phyloP scores from a whole-genome alignment of 2,888 invertebrate genomes.

The Doris montereyensis region DNA sequence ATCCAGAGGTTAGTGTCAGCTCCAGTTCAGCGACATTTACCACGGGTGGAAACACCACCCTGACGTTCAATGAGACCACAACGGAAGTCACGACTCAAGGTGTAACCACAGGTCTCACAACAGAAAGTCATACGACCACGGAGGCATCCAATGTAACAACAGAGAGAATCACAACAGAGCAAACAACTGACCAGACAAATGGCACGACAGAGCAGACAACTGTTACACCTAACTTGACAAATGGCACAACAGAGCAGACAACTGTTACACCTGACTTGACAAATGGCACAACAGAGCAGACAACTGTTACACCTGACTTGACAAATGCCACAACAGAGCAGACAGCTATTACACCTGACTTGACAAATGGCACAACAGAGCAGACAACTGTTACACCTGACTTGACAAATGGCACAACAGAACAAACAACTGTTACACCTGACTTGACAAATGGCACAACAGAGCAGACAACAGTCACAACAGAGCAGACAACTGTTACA shows the following conservation, averaged over 20 bases:
- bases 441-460: not conserved
- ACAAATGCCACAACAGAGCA: slow-evolving; percentile 15
- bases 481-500: not conserved
- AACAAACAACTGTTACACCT: not conserved
- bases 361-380: too few relatives aligned
- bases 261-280: too few relatives aligned
- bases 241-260: slow-evolving; percentile 10
- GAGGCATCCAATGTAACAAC: not conserved
- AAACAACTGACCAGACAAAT: not conserved
- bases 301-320: slow-evolving; percentile 6
- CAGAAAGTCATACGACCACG: slow-evolving; percentile 10
- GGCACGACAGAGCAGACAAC: not conserved
- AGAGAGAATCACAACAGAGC: not conserved
- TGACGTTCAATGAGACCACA: not conserved
- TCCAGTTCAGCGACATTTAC: too few relatives aligned
- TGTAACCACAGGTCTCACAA: not conserved
- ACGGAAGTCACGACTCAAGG: not conserved
- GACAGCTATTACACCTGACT: too few relatives aligned
- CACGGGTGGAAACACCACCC: not conserved
- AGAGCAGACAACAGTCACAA: not conserved
- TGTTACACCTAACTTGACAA: not conserved
- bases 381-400: not conserved
- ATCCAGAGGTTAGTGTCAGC: too few relatives aligned
- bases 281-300: too few relatives aligned
- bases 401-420: slow-evolving; percentile 1